These are phyloP conservation scores for Quadriops clusia DNA, from an alignment of 2,888 invertebrate genomes.

Conservation along the genomic window DNA sequence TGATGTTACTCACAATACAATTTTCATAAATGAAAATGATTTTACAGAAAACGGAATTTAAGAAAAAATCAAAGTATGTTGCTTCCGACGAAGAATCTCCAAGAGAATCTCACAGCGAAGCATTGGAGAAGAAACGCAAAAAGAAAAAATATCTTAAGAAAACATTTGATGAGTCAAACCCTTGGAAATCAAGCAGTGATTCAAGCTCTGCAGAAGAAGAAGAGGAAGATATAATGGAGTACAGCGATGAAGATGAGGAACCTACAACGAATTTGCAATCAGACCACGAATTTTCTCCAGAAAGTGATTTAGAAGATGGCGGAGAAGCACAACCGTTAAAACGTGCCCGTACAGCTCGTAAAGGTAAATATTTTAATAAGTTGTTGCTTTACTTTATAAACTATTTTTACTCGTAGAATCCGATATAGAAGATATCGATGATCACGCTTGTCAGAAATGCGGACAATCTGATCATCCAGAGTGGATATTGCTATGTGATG, in stretches of 20 bases:
- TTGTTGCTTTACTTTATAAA: not conserved
- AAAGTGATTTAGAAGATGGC: slow-evolving; percentile 69
- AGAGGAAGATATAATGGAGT: slow-evolving; percentile 33
- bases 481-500: slow-evolving; percentile 93
- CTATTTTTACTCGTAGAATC: slow-evolving; percentile 21
- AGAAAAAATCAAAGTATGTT: slow-evolving; percentile 24
- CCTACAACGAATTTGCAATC: slow-evolving; percentile 59
- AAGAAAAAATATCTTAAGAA: slow-evolving; percentile 24
- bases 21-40: too few species aligned
- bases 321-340: slow-evolving; percentile 63
- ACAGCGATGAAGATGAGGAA: slow-evolving; percentile 30
- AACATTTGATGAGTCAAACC: slow-evolving; percentile 41
- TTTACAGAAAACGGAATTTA: slow-evolving; percentile 26
- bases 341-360: slow-evolving; percentile 74
- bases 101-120: slow-evolving; percentile 33
- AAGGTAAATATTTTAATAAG: slow-evolving; percentile 44
- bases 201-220: slow-evolving; percentile 35
- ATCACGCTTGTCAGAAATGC: slow-evolving; percentile 82
- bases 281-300: slow-evolving; percentile 89
- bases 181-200: slow-evolving; percentile 49
- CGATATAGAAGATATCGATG: slow-evolving; percentile 37
- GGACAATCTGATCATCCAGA: slow-evolving; percentile 88
- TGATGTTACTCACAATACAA: slow-evolving; percentile 15
- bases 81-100: slow-evolving; percentile 33
- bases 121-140: slow-evolving; percentile 33